Evolutionary conservation across 2,113 vertebrate genomes (phyloP), one percentile per base, ranked within the genome.

Genomic region (Tinamus guttatus): DNA sequence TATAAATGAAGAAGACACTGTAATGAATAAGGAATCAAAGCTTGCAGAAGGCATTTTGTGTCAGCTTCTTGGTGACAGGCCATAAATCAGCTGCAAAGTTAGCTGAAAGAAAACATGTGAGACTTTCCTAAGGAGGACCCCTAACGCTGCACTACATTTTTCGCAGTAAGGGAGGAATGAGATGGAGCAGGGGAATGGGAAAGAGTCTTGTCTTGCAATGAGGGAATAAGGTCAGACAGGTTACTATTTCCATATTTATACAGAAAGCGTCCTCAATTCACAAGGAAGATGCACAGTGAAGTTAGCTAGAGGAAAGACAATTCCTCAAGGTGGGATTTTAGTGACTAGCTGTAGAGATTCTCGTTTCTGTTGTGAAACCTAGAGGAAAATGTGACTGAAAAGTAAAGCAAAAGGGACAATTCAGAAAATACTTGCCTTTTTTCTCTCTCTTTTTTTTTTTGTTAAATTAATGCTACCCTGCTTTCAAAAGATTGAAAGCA

Each of bases 1-100:
- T 94, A 81, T 70, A 94, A 94, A 95, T 92, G 94, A 96, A 97
- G 93, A 95, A 22, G 60, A 94, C 58, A 64, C 94, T 93, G 54
- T 40, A 85, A 82, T 94, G 90, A 93, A 83, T 71, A 94, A 92
- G 85, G 75, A 93, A 68, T 93, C 90, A 77, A 88, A 84, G 94
- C 90, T 75, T 75, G 79, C 56, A 95, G 93, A 95, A 92, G 87
- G 94, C 43, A 92, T 90, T 90, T 95, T 86, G n/a, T 89, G 73
- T 78, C 82, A 81, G 90, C 32, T 91, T 93, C 68, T 80, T 90
- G 71, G 56, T 94, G 87, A 54, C 56, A 88, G 93, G 41, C 60
- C 87, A 91, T 94, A 93, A 95, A 96, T 93, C 87, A 86, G 63
- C 38, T 40, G 51, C 80, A 77, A 74, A 89, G 28, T 83, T 56